Base-by-base conservation (phyloP, 2,797 vertebrate species). In the Brachyrhaphis roseni region DNA sequence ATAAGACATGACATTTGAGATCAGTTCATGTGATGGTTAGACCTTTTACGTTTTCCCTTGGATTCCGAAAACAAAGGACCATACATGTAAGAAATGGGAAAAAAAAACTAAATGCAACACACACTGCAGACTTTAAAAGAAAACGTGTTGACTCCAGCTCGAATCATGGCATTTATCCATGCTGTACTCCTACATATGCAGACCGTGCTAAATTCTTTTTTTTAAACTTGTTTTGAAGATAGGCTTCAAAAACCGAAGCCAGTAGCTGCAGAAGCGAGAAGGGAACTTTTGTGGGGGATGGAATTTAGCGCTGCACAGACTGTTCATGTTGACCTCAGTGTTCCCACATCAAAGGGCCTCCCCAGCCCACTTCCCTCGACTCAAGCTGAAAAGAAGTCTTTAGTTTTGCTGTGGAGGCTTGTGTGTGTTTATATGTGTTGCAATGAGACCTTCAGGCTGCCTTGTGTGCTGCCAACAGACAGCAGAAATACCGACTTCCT, bases 1-100 rank as follows among this genome's bases (percentile, higher is more conserved):
- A 97, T 96, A 96, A 95, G 95, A 97, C 96, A 96, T 97, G 97
- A 96, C 95, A 97, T 97, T 97, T 97, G 94, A 96, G 96, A 97
- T 96, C 93, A 97, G 95, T 97, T 96, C 97, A 96, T 96, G 96
- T 93, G 93, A 93, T 94, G 95, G 93, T 93, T 93, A 96, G 96
- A 97, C 95, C 95, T 96, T 68, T 95, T 93, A 80, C 90, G 93
- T 91, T 88, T 91, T 84, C 5, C 70, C 85, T 81, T 83, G 82
- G 84, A 93, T 95, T 95, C 92, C 77, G 90, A 93, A 95, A 97
- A 96, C 84, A 92, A 90, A 96, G 93, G 86, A 79, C 83, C 86
- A 90, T 83, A 93, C 91, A 94, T 86, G 86, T 86, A 92, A 59
- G 72, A 75, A 45, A 73, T 64, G 80, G 81, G 34, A 1, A 41